Percentiles rank a stretch among this genome's conserved stretches.
Conservation (phyloP, 2,797 vertebrate genomes). For the Scomberomorus guttatus region DNA sequence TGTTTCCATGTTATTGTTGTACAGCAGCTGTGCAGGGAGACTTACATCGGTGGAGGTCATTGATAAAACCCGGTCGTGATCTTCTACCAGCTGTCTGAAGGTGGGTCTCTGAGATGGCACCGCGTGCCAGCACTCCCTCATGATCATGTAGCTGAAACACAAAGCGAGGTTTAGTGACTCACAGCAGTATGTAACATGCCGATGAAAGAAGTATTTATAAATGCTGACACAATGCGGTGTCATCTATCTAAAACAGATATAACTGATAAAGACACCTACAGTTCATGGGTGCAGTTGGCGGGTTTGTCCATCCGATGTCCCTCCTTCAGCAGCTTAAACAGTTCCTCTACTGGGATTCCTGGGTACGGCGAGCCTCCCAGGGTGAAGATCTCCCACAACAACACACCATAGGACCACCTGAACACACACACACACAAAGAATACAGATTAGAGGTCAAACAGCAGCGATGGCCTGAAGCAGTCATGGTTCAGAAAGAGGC, state of each 20-base stretch:
- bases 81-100: constrained; percentile 98
- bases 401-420: constrained; percentile 98
- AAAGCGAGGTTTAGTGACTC: background rate
- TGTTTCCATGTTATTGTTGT: background rate
- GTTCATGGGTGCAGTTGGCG: constrained; percentile 96
- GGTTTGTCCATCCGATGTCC: constrained; percentile 99
- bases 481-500: background rate
- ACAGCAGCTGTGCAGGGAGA: constrained; percentile 49
- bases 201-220: too few species aligned
- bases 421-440: constrained; percentile 25
- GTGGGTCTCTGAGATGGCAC: constrained; percentile 96
- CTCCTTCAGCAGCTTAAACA: constrained; percentile 98
- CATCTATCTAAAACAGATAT: background rate
- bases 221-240: too few species aligned
- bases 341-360: constrained; percentile 97
- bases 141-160: constrained; percentile 95
- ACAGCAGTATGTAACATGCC: too few species aligned
- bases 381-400: constrained; percentile 99
- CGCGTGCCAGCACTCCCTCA: constrained; percentile 98
- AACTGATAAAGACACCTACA: constrained; percentile 84
- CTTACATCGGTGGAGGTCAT: constrained; percentile 96
- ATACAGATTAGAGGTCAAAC: constrained; percentile 35
- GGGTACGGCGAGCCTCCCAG: constrained; percentile 97
- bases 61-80: constrained; percentile 94
- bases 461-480: background rate